Base-by-base conservation (phyloP, 1,140 invertebrate species). In the Papilio polyxenes region DNA sequence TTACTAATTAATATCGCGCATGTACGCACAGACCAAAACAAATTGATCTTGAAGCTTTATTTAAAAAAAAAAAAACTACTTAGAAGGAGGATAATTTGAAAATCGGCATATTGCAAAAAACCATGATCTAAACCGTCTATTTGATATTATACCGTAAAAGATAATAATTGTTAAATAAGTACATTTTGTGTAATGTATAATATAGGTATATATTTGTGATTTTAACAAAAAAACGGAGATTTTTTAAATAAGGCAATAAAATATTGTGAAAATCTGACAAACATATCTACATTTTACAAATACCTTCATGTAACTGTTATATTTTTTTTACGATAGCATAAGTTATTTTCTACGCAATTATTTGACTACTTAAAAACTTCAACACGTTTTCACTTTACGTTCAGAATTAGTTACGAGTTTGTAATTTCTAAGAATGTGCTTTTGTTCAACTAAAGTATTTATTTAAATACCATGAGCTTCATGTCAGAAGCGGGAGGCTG, bases 391-490 rank as follows among this genome's bases (percentile, higher is more conserved):
- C 8, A 59, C 49, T 51, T 51, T 59, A 59, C 56, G 6, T 59
- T 7, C n/a, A 20, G 56, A 59, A 59, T 59, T 59, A 59, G n/a
- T 59, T 59, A 20, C 17, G 17, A 9, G n/a, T 59, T 65, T 31
- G 5, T 20, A 62, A 62, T 62, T 13, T 62, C 59, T 20, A 23
- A 7, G n/a, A 20, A 7, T 65, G 20, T 31, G 9, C 23, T 65
- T 65, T 65, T 65, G 4, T 31, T 37, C n/a, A 31, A 65, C 9
- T 23, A 59, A 62, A 62, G 15, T 53, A 10, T 53, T 23, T 13
- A 48, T 40, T n/a, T 44, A 75, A 75, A 75, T 49, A 76, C 75
- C 75, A 76, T 76, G 11, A 76, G 23, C 44, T 77, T 77, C 75
- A 77, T 77, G 9, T 53, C 49, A n/a, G 75, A 76, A 20, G 75